Percentiles rank a stretch among this genome's conserved stretches.
Conservation (phyloP, 2,888 invertebrate genomes). For the Pimpla rufipes region DNA sequence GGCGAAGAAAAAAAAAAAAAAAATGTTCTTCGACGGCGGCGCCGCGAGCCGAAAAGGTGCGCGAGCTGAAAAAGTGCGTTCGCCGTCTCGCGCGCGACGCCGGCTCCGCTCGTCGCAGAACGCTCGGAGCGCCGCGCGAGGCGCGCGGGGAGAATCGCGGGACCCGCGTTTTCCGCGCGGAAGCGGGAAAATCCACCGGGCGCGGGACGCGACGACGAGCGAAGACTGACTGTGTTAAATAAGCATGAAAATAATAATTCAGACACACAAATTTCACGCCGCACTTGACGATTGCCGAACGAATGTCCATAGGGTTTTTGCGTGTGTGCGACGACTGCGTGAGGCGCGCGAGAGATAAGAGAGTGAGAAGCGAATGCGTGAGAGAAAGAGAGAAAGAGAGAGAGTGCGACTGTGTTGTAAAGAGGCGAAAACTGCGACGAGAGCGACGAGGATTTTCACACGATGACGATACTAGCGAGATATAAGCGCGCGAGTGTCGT, state of each 20-base stretch:
- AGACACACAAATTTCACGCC: slow-evolving; percentile 39
- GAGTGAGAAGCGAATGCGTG: no score
- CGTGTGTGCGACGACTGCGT: slow-evolving; percentile 9
- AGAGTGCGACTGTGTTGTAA: slow-evolving; percentile 44
- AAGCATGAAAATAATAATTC: slow-evolving; percentile 59
- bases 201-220: slow-evolving; percentile 74
- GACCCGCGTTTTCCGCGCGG: slow-evolving; percentile 11
- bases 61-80: not conserved
- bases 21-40: no score
- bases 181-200: no score
- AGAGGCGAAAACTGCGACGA: slow-evolving; percentile 35
- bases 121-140: no score
- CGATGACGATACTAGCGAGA: slow-evolving; percentile 50
- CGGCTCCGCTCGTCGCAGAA: not conserved
- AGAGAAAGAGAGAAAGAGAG: no score
- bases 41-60: slow-evolving; percentile 13
- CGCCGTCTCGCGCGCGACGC: not conserved
- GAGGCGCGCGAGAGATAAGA: no score
- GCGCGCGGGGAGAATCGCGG: no score
- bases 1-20: no score
- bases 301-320: slow-evolving; percentile 20
- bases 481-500: slow-evolving; percentile 31
- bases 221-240: slow-evolving; percentile 79
- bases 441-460: slow-evolving; percentile 52
- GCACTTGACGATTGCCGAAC: slow-evolving; percentile 39